These are phyloP conservation scores for Spilogale gracilis DNA, from an alignment of 2,113 vertebrate genomes.

Conservation along the genomic window DNA sequence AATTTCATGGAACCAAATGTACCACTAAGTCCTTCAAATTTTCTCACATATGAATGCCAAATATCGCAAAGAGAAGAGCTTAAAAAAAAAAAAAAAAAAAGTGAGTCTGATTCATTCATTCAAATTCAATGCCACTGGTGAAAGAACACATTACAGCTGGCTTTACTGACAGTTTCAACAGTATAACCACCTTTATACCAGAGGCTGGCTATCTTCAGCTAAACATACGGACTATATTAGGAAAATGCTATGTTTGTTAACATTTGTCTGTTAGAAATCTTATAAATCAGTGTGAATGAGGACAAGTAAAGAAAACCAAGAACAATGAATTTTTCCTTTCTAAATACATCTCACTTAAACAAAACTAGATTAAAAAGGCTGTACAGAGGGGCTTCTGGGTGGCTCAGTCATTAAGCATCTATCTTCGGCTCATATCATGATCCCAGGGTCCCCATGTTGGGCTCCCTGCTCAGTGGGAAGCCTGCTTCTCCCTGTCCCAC, in stretches of 20 bases:
- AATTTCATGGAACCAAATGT: conserved; percentile 40
- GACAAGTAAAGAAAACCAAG: conserved; percentile 35
- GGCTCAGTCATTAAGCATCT: too few species aligned
- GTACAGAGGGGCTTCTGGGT: background rate
- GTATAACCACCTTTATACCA: background rate
- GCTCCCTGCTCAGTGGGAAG: too few species aligned
- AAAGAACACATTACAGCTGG: background rate
- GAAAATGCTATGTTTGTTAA: conserved; percentile 19
- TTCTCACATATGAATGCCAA: conserved; percentile 16
- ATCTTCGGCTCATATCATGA: too few species aligned
- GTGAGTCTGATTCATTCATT: background rate
- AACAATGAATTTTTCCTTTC: conserved; percentile 38
- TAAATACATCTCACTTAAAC: conserved; percentile 19
- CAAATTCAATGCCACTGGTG: background rate
- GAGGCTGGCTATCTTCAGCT: background rate
- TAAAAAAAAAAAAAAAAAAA: conserved; percentile 26
- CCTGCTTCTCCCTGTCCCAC: too few species aligned
- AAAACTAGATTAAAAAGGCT: conserved; percentile 38
- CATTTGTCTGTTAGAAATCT: conserved; percentile 42
- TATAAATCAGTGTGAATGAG: conserved; percentile 9
- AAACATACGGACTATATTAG: conserved; percentile 4
- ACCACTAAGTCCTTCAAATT: conserved; percentile 52
- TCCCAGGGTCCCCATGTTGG: too few species aligned
- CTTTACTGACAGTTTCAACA: background rate
- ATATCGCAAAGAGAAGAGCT: conserved; percentile 28